phyloP scores from a whole-genome alignment of 1,140 invertebrate genomes.

The Contarinia nasturtii region DNA sequence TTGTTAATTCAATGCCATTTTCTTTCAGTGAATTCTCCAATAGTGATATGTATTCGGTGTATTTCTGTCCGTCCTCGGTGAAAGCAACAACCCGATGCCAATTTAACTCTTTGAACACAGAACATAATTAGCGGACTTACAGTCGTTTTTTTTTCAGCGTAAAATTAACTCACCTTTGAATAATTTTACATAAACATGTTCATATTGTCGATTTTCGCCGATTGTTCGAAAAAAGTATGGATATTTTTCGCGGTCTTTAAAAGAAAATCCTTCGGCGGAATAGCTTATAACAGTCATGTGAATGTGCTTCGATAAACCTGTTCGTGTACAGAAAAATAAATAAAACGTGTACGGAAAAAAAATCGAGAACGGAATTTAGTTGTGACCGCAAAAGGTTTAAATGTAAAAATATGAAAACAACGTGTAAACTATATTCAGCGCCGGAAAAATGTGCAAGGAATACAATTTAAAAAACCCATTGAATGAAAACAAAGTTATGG shows the following conservation, averaged over 20 bases:
- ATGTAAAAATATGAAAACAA: neutral
- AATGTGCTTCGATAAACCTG: constrained; percentile 52
- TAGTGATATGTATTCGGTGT: constrained; percentile 56
- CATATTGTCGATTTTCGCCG: constrained; percentile 58
- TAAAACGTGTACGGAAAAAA: neutral
- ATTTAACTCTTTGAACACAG: constrained; percentile 28
- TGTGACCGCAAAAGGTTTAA: neutral
- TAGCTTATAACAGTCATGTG: constrained; percentile 62
- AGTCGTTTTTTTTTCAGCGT: constrained; percentile 4
- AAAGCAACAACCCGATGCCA: constrained; percentile 55
- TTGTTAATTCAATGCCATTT: constrained; percentile 43
- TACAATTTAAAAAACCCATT: neutral
- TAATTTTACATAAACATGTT: constrained; percentile 11
- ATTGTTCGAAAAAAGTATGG: constrained; percentile 72
- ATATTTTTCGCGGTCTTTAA: constrained; percentile 48
- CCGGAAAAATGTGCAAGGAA: neutral
- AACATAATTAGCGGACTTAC: neutral
- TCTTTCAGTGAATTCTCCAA: constrained; percentile 41
- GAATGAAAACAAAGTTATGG: neutral
- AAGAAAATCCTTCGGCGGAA: constrained; percentile 54
- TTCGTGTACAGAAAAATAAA: no score
- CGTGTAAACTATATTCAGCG: neutral
- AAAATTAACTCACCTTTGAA: no score
- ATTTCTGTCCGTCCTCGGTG: constrained; percentile 62
- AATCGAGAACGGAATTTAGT: neutral